phyloP scores from a whole-genome alignment of 1,140 invertebrate genomes.

The Microplitis demolitor region DNA sequence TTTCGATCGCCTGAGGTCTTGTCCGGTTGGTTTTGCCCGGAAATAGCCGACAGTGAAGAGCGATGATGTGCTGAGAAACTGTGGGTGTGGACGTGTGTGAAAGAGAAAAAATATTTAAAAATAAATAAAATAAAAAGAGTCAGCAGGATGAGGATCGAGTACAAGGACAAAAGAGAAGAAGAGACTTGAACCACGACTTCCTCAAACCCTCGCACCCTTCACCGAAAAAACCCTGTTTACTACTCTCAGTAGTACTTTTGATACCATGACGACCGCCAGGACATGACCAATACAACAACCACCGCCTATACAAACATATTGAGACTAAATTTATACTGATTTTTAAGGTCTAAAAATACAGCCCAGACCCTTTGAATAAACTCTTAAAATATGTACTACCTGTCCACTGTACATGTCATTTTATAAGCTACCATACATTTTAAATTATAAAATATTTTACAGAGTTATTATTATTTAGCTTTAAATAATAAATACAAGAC shows the following conservation, averaged over 20 bases:
- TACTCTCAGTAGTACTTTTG: background rate
- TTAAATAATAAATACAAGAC: no score
- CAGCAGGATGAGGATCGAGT: background rate
- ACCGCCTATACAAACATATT: slow-evolving; percentile 11
- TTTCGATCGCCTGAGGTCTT: slow-evolving; percentile 9
- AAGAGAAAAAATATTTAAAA: background rate
- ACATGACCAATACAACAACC: background rate
- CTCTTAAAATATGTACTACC: no score
- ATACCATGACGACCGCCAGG: slow-evolving; percentile 24
- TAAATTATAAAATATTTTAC: no score
- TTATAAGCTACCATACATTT: no score
- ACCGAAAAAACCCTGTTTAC: background rate
- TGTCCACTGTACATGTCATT: no score
- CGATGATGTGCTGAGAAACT: background rate
- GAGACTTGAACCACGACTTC: slow-evolving; percentile 14
- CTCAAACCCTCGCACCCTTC: slow-evolving; percentile 13
- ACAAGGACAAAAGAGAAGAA: background rate
- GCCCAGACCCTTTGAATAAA: no score
- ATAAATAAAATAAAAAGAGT: no score
- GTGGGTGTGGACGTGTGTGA: background rate
- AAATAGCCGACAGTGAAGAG: slow-evolving; percentile 23
- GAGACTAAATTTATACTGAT: slow-evolving; percentile 15
- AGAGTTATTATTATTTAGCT: no score
- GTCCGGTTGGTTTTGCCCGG: slow-evolving; percentile 2
- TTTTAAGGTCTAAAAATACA: background rate